Base-by-base conservation (phyloP, 2,888 invertebrate species). In the Clepsis dumicolana region DNA sequence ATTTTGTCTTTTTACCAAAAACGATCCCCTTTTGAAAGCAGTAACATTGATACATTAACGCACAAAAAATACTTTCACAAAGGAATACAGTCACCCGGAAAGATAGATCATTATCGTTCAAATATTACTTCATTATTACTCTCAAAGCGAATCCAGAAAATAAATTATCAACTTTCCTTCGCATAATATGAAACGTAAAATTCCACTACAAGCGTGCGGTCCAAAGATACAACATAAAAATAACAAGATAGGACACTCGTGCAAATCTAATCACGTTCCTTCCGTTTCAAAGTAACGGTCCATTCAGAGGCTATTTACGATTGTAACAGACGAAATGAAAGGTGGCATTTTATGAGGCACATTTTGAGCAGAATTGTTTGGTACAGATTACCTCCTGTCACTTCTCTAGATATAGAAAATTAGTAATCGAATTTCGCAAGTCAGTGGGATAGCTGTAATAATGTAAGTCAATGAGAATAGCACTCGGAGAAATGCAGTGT, bases 131-230 rank as follows among this genome's bases (percentile, higher is more conserved):
- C 12, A 14, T 18, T n/a, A 50, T 38, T 62, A 56, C 24, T 32
- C 21, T 62, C 18, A 27, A 56, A 48, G 56, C 62, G 38, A 48
- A 67, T 62, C 29, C 48, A 25, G 25, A 25, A 67, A 63, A 63
- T 67, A 62, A 67, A 67, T 67, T 67, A 67, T 67, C 21, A 67
- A 67, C 56, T 67, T 67, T 63, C 18, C 44, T 12, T 27, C 67
- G 56, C 50, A 63, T 66, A 62, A 67, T 67, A 50, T 63, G 67
- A 50, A 62, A 67, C 50, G 67, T 56, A 32, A 67, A 62, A 67
- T 62, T 57, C 27, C 38, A 62, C 50, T 50, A 62, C 56, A 67
- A 27, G 8, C 60, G 54, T 62, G 56, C 21, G 48, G 41, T 21
- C 2, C 18, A 4, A 54, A 38, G 56, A 29, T 0, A 8, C 21